Evolutionary conservation across 2,888 invertebrate species (phyloP).

Genomic region (Mythimna lalbum): DNA sequence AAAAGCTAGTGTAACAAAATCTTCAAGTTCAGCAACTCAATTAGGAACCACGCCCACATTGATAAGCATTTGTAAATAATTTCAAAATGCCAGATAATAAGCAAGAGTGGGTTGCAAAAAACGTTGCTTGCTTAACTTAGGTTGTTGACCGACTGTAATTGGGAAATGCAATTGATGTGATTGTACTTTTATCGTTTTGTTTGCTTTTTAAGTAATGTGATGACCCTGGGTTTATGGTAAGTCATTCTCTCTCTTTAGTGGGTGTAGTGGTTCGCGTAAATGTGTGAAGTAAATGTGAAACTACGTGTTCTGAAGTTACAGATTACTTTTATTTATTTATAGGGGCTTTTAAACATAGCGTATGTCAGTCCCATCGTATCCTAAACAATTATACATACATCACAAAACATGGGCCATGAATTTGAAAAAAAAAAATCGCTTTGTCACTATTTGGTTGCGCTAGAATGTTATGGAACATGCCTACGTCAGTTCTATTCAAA

Average conservation of each 20-base stretch:
- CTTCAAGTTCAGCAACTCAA: slow-evolving; percentile 32
- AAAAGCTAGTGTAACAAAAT: slow-evolving; percentile 1
- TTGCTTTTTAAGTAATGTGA: slow-evolving; percentile 46
- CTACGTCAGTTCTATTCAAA: no score
- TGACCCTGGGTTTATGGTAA: slow-evolving; percentile 48
- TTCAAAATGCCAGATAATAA: slow-evolving; percentile 54
- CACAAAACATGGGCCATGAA: no score
- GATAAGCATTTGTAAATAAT: slow-evolving; percentile 51
- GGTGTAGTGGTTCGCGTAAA: background rate
- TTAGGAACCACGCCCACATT: slow-evolving; percentile 47
- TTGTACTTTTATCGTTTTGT: slow-evolving; percentile 54
- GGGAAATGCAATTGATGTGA: slow-evolving; percentile 64
- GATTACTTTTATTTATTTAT: no score
- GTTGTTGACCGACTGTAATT: slow-evolving; percentile 59
- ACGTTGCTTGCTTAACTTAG: slow-evolving; percentile 47
- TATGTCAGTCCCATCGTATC: no score
- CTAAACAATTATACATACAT: no score
- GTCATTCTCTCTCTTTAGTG: slow-evolving; percentile 7
- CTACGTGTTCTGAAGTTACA: no score
- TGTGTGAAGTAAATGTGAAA: slow-evolving; percentile 1
- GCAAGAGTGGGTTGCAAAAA: slow-evolving; percentile 57
- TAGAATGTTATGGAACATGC: no score
- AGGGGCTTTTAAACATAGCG: no score
- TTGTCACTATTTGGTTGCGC: no score
- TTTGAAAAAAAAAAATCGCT: no score